Conservation (phyloP, 2,113 vertebrate species). For the Erythrocercus mccallii region DNA sequence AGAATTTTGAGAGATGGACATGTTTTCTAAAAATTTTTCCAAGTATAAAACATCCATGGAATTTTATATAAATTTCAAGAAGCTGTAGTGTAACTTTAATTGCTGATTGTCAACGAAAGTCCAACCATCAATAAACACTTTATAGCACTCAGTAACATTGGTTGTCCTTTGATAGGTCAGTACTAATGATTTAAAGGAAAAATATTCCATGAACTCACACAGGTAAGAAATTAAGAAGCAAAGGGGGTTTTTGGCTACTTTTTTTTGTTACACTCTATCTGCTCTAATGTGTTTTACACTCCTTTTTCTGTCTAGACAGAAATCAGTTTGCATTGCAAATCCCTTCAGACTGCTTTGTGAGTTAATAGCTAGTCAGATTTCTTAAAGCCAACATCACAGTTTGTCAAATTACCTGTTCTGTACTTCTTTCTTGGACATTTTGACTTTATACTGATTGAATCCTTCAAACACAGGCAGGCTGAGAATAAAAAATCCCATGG, state of each 20-base stretch:
- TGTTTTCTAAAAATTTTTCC: not conserved
- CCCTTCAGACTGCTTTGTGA: slow-evolving; percentile 72
- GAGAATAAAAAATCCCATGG: slow-evolving; percentile 16
- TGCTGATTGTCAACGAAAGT: not conserved
- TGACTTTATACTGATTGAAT: slow-evolving; percentile 62
- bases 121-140: not conserved
- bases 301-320: slow-evolving; percentile 79
- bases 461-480: slow-evolving; percentile 59
- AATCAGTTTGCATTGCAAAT: slow-evolving; percentile 71
- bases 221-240: slow-evolving; percentile 32
- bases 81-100: not conserved
- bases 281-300: slow-evolving; percentile 74
- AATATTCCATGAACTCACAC: not conserved
- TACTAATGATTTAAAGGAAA: slow-evolving; percentile 14
- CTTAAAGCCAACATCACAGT: slow-evolving; percentile 67
- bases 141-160: not conserved
- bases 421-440: slow-evolving; percentile 58
- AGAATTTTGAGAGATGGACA: slow-evolving; percentile 2
- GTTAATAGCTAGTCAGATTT: slow-evolving; percentile 70
- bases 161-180: not conserved
- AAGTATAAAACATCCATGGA: not conserved
- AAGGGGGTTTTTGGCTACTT: slow-evolving; percentile 13
- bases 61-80: not conserved
- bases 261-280: slow-evolving; percentile 15
- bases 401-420: slow-evolving; percentile 71